Conservation (phyloP, 2,797 vertebrate species). For the Apogon talboti region DNA sequence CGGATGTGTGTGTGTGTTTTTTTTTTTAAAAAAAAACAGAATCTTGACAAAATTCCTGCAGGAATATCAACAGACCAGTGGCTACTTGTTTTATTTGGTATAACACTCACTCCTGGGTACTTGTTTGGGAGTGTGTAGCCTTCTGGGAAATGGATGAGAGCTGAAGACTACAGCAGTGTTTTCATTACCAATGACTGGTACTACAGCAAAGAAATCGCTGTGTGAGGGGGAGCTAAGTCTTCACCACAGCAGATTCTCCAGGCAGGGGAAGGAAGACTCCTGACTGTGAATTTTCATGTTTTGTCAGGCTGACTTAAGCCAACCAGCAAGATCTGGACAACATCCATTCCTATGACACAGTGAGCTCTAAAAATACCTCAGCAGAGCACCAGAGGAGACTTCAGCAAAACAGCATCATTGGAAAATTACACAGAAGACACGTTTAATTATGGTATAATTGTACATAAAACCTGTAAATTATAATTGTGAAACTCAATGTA, state of each 20-base stretch:
- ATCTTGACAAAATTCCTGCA: background rate
- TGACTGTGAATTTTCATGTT: constrained; percentile 74
- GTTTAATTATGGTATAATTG: constrained; percentile 27
- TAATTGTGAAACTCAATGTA: constrained; percentile 32
- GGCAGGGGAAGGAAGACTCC: constrained; percentile 66
- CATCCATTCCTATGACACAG: constrained; percentile 70
- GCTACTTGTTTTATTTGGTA: background rate
- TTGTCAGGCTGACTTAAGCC: constrained; percentile 73
- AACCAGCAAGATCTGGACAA: constrained; percentile 76
- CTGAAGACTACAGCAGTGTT: constrained; percentile 12
- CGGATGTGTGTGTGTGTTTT: background rate
- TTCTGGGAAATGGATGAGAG: background rate
- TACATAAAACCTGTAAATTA: constrained; percentile 8
- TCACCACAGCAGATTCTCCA: constrained; percentile 64
- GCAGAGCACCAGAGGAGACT: constrained; percentile 26
- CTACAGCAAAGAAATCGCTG: constrained; percentile 34
- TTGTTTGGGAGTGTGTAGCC: constrained; percentile 3
- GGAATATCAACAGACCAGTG: background rate
- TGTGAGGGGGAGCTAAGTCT: constrained; percentile 45
- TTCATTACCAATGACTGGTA: constrained; percentile 21
- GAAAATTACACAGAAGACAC: constrained; percentile 24
- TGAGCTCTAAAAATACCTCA: constrained; percentile 75
- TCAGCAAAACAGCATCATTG: constrained; percentile 26
- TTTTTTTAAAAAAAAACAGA: background rate
- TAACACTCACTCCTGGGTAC: background rate